A percentile compares a stretch with the other conserved stretches of the same genome.
Evolutionary conservation across 2,888 invertebrate species (phyloP).

Genomic region (Chaetogeoica ovagalla): DNA sequence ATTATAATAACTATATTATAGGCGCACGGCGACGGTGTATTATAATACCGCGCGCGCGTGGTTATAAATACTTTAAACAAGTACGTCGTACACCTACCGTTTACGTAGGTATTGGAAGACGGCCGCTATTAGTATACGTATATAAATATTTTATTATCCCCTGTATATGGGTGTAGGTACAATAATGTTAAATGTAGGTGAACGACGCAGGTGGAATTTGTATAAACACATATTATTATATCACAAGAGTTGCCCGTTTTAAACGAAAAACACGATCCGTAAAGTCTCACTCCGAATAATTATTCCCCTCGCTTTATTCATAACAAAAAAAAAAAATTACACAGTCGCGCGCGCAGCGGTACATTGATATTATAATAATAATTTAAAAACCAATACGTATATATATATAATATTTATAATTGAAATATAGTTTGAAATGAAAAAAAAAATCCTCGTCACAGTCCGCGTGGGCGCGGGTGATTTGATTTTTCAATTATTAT

Average conservation of each 20-base stretch:
- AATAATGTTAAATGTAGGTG: neutral
- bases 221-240: no score
- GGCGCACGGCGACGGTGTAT: neutral
- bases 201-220: constrained; percentile 32
- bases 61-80: neutral
- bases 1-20: neutral
- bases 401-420: neutral
- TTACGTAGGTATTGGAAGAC: neutral
- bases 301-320: no score
- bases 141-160: constrained; percentile 6
- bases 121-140: neutral
- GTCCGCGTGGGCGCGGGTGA: neutral
- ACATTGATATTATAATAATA: no score
- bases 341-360: neutral
- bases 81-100: neutral
- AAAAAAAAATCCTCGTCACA: constrained; percentile 2
- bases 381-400: neutral
- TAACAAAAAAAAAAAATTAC: neutral
- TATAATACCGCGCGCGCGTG: no score
- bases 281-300: neutral
- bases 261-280: constrained; percentile 8
- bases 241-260: neutral
- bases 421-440: neutral
- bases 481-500: constrained; percentile 31
- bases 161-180: neutral